These are phyloP conservation scores for Typhlichthys eigenmanni DNA, from an alignment of 2,797 vertebrate species.

Conservation along the genomic window DNA sequence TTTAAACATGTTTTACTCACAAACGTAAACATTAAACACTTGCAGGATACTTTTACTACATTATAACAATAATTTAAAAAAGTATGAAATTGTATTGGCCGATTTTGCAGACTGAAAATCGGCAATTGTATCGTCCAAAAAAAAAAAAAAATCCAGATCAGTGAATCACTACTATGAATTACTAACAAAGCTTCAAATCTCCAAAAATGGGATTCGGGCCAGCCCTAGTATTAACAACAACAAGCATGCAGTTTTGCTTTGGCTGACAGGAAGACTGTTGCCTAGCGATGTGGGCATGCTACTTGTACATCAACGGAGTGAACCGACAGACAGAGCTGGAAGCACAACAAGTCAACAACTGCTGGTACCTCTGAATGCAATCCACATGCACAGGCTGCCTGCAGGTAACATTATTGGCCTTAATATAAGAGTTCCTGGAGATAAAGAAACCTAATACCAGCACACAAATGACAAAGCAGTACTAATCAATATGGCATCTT, in stretches of 20 bases:
- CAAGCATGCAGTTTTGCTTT: slow-evolving; percentile 39
- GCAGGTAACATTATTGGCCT: slow-evolving; percentile 4
- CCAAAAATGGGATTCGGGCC: too few species aligned
- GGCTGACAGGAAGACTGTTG: slow-evolving; percentile 31
- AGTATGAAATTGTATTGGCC: too few species aligned
- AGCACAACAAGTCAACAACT: slow-evolving; percentile 56
- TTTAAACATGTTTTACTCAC: too few species aligned
- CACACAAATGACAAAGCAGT: neutral
- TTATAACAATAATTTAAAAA: too few species aligned
- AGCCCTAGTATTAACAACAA: slow-evolving; percentile 12
- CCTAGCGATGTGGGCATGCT: neutral
- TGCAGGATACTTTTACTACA: too few species aligned
- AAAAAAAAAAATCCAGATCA: too few species aligned
- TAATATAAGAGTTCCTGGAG: slow-evolving; percentile 2
- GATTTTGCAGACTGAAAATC: too few species aligned
- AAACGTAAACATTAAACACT: too few species aligned
- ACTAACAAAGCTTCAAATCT: too few species aligned
- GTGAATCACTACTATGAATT: too few species aligned
- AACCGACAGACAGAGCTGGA: slow-evolving; percentile 44
- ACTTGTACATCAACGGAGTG: slow-evolving; percentile 35
- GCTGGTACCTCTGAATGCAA: slow-evolving; percentile 40
- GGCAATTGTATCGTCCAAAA: too few species aligned
- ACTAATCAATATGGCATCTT: slow-evolving; percentile 1
- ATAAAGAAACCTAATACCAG: neutral
- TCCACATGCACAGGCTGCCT: slow-evolving; percentile 31